phyloP scores from a whole-genome alignment of 2,888 invertebrate genomes.

The Mythimna impura region DNA sequence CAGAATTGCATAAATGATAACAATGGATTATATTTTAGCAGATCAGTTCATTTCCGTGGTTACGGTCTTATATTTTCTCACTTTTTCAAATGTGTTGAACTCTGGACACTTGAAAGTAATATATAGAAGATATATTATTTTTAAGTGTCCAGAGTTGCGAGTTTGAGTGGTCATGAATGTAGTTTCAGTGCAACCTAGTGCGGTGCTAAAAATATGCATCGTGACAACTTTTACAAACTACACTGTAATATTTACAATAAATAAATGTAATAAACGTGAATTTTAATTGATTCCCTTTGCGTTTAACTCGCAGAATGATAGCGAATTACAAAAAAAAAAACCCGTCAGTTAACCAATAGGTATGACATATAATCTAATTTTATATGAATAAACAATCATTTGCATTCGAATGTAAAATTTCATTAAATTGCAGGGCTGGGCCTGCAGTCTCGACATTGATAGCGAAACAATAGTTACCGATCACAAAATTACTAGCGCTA shows the following conservation, averaged over 20 bases:
- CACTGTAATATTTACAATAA: conserved; percentile 8
- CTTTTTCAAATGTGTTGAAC: no score
- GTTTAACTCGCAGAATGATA: neutral
- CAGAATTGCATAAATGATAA: neutral
- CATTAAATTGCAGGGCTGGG: neutral
- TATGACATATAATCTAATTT: neutral
- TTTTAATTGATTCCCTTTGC: neutral
- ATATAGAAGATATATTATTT: no score
- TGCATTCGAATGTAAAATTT: neutral
- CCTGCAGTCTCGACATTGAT: no score
- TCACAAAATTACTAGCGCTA: no score
- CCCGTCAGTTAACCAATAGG: neutral
- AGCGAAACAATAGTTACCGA: no score
- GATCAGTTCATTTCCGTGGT: neutral
- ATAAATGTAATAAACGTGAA: neutral
- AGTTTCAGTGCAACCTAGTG: conserved; percentile 17
- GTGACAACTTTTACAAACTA: conserved; percentile 4
- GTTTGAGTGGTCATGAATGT: conserved; percentile 13
- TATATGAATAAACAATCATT: neutral
- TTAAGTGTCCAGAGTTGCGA: neutral
- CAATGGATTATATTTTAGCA: neutral
- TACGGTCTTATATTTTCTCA: conserved; percentile 3
- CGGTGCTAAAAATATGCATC: neutral
- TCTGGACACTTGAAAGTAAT: no score
- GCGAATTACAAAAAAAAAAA: neutral